Evolutionary conservation across 2,797 vertebrate species (phyloP).

Genomic region (Ciconia nigra): DNA sequence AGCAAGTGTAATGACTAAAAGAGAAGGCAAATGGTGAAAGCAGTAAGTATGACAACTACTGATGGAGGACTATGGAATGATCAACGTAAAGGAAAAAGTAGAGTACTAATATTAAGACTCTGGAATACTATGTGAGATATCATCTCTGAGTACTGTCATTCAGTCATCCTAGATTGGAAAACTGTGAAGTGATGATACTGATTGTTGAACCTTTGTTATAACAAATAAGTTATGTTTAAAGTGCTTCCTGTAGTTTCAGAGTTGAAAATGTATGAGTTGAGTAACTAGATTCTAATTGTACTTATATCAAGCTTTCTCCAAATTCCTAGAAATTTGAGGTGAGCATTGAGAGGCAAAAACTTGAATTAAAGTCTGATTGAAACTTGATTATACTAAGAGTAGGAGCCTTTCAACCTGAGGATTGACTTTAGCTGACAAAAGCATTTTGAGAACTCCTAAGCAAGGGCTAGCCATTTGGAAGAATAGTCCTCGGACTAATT

Average conservation of each 20-base stretch:
- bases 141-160: not conserved
- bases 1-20: not conserved
- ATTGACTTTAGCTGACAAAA: not conserved
- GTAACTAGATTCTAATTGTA: not conserved
- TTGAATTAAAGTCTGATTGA: not conserved
- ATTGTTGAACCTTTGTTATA: not conserved
- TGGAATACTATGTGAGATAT: not conserved
- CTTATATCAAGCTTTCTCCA: not conserved
- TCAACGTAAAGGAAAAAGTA: not conserved
- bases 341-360: not conserved
- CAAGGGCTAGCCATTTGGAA: not conserved
- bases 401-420: not conserved
- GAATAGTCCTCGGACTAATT: not conserved
- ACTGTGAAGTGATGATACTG: not conserved
- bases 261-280: not conserved
- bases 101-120: not conserved
- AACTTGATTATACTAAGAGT: not conserved
- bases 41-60: not conserved
- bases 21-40: not conserved
- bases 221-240: not conserved
- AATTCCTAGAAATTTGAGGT: not conserved
- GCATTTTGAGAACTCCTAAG: not conserved
- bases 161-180: not conserved
- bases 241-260: not conserved
- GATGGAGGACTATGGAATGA: not conserved